A percentile compares a stretch with the other conserved stretches of the same genome.
Conservation (phyloP, 2,888 invertebrate genomes). For the Aphidoletes aphidimyza region DNA sequence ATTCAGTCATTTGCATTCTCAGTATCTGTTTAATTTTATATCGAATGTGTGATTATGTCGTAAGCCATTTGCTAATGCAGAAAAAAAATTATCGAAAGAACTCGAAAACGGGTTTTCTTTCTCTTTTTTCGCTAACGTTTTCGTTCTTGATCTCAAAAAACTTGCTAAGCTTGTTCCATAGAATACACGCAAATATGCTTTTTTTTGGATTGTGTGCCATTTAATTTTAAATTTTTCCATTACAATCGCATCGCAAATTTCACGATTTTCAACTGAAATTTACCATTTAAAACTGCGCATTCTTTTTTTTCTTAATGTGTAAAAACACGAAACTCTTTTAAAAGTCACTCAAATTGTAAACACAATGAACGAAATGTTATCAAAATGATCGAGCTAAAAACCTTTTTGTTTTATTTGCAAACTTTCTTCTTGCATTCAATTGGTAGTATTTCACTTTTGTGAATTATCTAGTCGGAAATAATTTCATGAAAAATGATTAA, state of each 20-base stretch:
- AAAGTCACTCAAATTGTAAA: slow-evolving; percentile 28
- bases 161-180: slow-evolving; percentile 8
- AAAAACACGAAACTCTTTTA: slow-evolving; percentile 25
- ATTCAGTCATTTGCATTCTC: neutral
- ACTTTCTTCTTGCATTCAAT: neutral
- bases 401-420: neutral
- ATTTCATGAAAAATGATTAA: too few relatives aligned
- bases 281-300: too few relatives aligned
- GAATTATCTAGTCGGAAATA: too few relatives aligned
- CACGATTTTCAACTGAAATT: too few relatives aligned
- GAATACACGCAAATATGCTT: neutral
- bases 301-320: too few relatives aligned
- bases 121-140: neutral
- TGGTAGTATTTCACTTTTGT: neutral
- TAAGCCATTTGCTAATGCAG: neutral
- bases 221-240: slow-evolving; percentile 14
- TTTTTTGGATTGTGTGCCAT: slow-evolving; percentile 19
- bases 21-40: neutral
- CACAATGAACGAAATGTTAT: slow-evolving; percentile 45
- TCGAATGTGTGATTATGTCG: neutral
- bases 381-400: neutral
- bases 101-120: slow-evolving; percentile 25
- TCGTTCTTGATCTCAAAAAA: slow-evolving; percentile 27
- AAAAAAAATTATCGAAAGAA: neutral
- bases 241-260: neutral